Conservation (phyloP, 2,113 vertebrate genomes). For the Corydoras sp. region DNA sequence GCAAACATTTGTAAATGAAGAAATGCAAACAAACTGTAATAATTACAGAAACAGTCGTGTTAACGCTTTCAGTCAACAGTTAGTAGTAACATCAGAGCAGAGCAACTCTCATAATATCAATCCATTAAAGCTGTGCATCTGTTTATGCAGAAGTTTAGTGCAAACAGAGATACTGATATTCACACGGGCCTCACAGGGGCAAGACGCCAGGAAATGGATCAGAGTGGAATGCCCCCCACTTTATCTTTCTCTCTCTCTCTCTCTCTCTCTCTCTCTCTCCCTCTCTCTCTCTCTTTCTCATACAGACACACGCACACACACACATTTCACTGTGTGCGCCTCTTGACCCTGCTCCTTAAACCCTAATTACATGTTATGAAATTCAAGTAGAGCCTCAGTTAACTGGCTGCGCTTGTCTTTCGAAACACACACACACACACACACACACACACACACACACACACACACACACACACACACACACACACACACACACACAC, state of each 20-base stretch:
- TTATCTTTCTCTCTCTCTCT: neutral
- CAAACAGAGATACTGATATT: conserved; percentile 13
- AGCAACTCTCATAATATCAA: too few species aligned
- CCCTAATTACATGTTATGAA: conserved; percentile 74
- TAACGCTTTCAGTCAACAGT: too few species aligned
- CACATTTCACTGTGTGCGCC: neutral
- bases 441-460: conserved; percentile 13
- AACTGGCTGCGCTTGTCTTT: conserved; percentile 58
- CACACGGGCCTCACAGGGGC: conserved; percentile 20
- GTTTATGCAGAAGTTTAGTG: neutral
- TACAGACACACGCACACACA: conserved; percentile 26
- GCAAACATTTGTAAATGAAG: neutral
- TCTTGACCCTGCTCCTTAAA: conserved; percentile 64
- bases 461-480: conserved; percentile 5
- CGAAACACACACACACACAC: conserved; percentile 47
- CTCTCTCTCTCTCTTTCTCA: conserved; percentile 18
- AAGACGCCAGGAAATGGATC: conserved; percentile 37
- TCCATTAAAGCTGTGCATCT: too few species aligned
- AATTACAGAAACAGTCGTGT: neutral
- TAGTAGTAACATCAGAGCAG: too few species aligned
- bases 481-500: neutral
- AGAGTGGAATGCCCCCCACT: conserved; percentile 29
- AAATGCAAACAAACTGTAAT: neutral
- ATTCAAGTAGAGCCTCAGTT: conserved; percentile 75
- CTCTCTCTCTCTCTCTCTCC: conserved; percentile 9